These are phyloP conservation scores for Petrocephalus zakoni DNA, from an alignment of 2,113 vertebrate species.

Conservation along the genomic window DNA sequence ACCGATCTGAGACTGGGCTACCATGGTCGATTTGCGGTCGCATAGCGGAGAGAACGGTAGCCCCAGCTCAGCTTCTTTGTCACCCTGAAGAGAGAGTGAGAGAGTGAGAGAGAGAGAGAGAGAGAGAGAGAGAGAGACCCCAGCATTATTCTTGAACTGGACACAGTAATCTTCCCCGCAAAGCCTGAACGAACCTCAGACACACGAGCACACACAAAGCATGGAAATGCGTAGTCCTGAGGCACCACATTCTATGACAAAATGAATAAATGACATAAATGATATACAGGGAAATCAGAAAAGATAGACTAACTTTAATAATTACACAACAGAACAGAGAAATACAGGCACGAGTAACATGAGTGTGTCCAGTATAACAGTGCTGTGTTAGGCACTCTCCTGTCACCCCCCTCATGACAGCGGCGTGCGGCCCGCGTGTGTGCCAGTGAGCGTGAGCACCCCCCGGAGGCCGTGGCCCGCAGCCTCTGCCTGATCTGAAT, in stretches of 20 bases:
- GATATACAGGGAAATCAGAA: not conserved
- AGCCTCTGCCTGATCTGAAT: not conserved
- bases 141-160: not conserved
- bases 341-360: not conserved
- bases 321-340: not conserved
- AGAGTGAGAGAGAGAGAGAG: conserved; percentile 32
- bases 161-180: too few species aligned
- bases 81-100: conserved; percentile 64
- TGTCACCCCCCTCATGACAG: not conserved
- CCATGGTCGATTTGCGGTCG: conserved; percentile 87
- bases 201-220: too few species aligned
- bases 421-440: not conserved
- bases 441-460: not conserved
- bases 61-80: conserved; percentile 86
- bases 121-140: not conserved
- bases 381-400: not conserved
- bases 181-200: too few species aligned
- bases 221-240: not conserved
- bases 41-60: conserved; percentile 90
- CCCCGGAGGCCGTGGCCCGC: not conserved
- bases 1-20: conserved; percentile 87
- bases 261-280: not conserved
- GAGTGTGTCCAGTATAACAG: not conserved
- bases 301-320: not conserved
- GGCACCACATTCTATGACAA: not conserved